Conservation (phyloP, 1,140 invertebrate genomes). For the Idris sp. region DNA sequence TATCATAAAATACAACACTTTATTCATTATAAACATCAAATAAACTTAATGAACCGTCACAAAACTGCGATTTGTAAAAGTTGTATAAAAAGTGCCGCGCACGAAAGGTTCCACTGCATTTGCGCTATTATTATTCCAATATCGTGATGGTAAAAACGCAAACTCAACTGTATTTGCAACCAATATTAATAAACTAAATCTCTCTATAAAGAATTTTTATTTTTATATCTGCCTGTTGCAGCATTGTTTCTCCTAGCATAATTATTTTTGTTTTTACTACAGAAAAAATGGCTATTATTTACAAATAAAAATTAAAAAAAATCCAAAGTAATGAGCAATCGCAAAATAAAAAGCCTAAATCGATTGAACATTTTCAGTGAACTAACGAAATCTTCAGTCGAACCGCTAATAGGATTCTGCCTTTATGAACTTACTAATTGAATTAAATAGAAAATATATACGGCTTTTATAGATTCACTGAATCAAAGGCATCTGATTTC, state of each 20-base stretch:
- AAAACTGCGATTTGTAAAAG: conserved; percentile 14
- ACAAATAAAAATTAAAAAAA: too few species aligned
- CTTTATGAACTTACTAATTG: conserved; percentile 32
- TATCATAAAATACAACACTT: conserved; percentile 20
- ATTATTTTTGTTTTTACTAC: too few species aligned
- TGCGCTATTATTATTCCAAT: neutral
- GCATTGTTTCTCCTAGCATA: too few species aligned
- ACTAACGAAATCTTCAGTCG: conserved; percentile 27
- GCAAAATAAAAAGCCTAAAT: too few species aligned
- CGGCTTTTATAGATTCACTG: conserved; percentile 34
- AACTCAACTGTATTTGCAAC: conserved; percentile 2
- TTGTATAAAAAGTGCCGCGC: neutral
- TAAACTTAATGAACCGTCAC: conserved; percentile 12
- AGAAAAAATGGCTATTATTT: too few species aligned
- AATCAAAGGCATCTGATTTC: conserved; percentile 20
- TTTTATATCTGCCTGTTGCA: too few species aligned
- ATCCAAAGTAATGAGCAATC: too few species aligned
- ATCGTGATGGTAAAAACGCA: too few species aligned
- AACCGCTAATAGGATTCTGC: conserved; percentile 27
- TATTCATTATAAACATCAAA: conserved; percentile 21
- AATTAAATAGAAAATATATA: conserved; percentile 39
- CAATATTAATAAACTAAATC: neutral
- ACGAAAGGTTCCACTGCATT: neutral
- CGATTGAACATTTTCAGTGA: too few species aligned
- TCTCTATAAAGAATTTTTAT: too few species aligned